A percentile compares a stretch with the other conserved stretches of the same genome.
These are phyloP conservation scores for Drosophila takahashii DNA, from an alignment of 1,140 invertebrate species.

Conservation along the genomic window DNA sequence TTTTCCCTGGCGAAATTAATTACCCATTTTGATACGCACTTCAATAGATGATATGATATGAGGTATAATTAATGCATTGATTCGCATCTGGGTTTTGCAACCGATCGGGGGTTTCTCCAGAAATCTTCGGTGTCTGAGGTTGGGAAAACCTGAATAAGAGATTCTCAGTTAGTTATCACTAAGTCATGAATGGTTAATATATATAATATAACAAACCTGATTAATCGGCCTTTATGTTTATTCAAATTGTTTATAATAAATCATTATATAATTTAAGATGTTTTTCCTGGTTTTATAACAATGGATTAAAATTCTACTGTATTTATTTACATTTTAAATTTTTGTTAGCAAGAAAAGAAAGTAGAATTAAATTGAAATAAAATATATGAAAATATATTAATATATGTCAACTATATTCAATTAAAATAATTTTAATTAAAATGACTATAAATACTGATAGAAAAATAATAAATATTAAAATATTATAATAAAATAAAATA, in stretches of 20 bases:
- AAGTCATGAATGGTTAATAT: neutral
- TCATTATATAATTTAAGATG: neutral
- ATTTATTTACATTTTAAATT: no score
- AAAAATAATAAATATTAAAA: no score
- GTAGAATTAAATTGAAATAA: no score
- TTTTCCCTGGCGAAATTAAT: neutral
- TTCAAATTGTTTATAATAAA: slow-evolving; percentile 8
- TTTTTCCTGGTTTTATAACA: no score
- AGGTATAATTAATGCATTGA: neutral
- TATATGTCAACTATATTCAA: no score
- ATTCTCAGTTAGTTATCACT: neutral
- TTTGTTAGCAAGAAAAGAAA: no score
- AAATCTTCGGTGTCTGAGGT: neutral
- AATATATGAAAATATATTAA: no score
- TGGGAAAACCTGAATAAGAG: slow-evolving; percentile 20
- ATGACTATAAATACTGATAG: no score
- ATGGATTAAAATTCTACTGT: no score
- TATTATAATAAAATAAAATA: no score
- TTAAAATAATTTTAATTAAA: no score
- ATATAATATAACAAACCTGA: slow-evolving; percentile 3
- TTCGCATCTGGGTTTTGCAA: slow-evolving; percentile 28
- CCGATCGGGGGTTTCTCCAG: slow-evolving; percentile 13
- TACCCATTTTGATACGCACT: slow-evolving; percentile 11
- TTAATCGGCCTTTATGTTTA: neutral
- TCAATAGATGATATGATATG: neutral